phyloP scores from a whole-genome alignment of 2,113 vertebrate species.

The Antechinus stuartii region DNA sequence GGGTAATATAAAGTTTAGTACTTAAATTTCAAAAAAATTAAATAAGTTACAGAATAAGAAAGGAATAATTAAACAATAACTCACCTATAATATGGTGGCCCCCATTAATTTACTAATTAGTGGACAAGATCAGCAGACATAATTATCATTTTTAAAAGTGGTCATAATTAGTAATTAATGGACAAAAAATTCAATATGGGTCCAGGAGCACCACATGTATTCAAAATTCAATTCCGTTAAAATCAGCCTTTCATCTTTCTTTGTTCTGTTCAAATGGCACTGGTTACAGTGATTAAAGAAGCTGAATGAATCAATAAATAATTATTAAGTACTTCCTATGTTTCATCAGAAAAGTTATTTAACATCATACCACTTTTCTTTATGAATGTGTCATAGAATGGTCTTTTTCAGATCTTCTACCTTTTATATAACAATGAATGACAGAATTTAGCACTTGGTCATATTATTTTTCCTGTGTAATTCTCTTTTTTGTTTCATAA shows the following conservation, averaged over 20 bases:
- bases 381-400: too few species aligned
- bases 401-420: background rate
- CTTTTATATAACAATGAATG: too few species aligned
- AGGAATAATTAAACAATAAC: too few species aligned
- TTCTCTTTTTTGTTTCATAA: background rate
- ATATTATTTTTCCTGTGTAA: background rate
- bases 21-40: too few species aligned
- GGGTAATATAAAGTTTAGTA: too few species aligned
- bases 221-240: background rate
- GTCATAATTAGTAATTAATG: background rate
- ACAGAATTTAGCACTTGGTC: background rate
- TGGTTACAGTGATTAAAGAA: background rate
- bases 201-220: background rate
- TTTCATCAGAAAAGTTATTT: background rate
- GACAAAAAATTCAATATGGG: background rate
- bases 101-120: too few species aligned
- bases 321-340: background rate
- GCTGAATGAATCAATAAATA: background rate
- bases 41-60: too few species aligned
- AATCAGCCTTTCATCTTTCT: background rate
- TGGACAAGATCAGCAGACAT: too few species aligned
- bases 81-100: too few species aligned
- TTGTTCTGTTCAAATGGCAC: background rate
- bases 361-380: background rate
- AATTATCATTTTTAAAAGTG: too few species aligned